phyloP scores from a whole-genome alignment of 2,113 vertebrate genomes.

The Elanus axillaris region DNA sequence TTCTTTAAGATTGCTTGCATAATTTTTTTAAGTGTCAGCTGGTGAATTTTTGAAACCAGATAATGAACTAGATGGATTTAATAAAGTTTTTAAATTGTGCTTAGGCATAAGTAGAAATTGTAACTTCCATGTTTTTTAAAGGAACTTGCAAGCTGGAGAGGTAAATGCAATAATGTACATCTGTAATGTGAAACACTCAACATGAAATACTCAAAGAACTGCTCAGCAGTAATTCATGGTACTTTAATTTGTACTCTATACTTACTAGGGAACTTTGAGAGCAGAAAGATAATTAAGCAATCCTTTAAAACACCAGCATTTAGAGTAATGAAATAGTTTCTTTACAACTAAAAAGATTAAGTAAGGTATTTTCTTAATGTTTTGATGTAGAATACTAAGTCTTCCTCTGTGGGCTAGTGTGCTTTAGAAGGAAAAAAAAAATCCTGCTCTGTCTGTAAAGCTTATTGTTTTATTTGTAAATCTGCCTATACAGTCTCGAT shows the following conservation, averaged over 20 bases:
- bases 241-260: not conserved
- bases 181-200: not conserved
- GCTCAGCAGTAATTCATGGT: not conserved
- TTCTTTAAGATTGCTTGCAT: not conserved
- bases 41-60: not conserved
- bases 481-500: not conserved
- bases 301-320: not conserved
- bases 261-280: not conserved
- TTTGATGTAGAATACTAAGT: not conserved
- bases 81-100: not conserved
- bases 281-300: not conserved
- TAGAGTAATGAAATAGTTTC: not conserved
- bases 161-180: no score
- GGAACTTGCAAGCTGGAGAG: not conserved
- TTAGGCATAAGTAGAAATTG: not conserved
- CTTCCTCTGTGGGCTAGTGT: not conserved
- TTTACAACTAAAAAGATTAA: not conserved
- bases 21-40: not conserved
- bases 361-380: not conserved
- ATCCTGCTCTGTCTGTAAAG: not conserved
- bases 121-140: not conserved
- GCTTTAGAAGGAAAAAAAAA: not conserved
- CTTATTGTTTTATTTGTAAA: not conserved
- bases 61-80: not conserved
- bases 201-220: not conserved